Evolutionary conservation across 2,888 invertebrate species (phyloP).

Genomic region (Phymatocera aterrima): DNA sequence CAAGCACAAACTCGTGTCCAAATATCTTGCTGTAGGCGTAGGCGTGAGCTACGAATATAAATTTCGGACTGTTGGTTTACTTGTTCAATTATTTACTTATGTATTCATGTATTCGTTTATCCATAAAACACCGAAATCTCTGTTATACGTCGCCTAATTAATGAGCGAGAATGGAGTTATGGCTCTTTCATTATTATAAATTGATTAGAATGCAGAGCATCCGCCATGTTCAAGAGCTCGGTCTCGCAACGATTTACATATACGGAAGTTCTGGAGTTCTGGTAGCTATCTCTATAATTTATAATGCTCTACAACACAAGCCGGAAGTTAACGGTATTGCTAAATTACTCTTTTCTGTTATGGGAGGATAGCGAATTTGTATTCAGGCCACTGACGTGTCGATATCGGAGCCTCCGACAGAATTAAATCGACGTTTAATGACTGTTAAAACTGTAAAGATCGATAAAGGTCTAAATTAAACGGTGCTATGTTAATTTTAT

Average conservation of each 20-base stretch:
- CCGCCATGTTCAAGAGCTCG: too few species aligned
- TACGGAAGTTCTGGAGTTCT: too few species aligned
- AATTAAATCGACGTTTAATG: too few species aligned
- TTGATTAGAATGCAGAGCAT: too few species aligned
- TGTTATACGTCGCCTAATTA: not conserved
- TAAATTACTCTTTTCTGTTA: not conserved
- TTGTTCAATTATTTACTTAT: slow-evolving; percentile 2
- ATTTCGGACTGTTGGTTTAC: not conserved
- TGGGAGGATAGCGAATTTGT: not conserved
- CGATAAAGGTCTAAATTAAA: too few species aligned
- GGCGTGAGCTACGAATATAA: slow-evolving; percentile 20
- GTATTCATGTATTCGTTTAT: not conserved
- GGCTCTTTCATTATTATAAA: not conserved
- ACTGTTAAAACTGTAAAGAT: too few species aligned
- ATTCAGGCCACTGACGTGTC: not conserved
- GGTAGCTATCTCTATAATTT: too few species aligned
- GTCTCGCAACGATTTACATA: too few species aligned
- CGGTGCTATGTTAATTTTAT: too few species aligned
- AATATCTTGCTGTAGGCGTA: slow-evolving; percentile 55
- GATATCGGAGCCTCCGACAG: too few species aligned
- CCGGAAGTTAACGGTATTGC: slow-evolving; percentile 38
- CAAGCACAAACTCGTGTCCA: slow-evolving; percentile 35
- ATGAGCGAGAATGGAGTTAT: not conserved
- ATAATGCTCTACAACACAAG: too few species aligned
- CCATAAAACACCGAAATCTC: not conserved